phyloP scores from a whole-genome alignment of 2,797 vertebrate genomes.

The Rhodeus uyekii region DNA sequence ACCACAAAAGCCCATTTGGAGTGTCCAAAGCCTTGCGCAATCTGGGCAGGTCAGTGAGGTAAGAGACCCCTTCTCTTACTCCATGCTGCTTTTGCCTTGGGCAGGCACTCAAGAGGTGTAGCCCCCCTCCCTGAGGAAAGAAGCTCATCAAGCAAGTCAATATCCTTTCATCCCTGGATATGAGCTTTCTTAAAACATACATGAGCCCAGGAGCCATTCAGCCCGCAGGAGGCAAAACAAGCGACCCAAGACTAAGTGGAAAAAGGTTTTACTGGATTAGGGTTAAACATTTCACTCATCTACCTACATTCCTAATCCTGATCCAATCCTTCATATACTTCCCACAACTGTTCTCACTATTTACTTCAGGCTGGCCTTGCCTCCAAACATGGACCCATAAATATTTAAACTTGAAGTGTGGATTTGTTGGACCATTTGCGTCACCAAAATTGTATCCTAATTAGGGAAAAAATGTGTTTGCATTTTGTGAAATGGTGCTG shows the following conservation, averaged over 20 bases:
- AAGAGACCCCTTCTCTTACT: not conserved
- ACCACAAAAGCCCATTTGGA: constrained; percentile 55
- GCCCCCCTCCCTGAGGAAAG: constrained; percentile 50
- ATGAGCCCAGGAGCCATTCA: constrained; percentile 72
- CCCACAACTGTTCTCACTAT: not conserved
- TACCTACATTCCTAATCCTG: constrained; percentile 14
- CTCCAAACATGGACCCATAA: constrained; percentile 5
- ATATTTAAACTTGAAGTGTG: constrained; percentile 14
- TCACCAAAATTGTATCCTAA: not conserved
- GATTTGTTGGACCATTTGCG: not conserved
- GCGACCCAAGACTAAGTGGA: constrained; percentile 66
- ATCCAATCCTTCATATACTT: constrained; percentile 20
- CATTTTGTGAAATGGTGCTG: not conserved
- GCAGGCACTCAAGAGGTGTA: constrained; percentile 64
- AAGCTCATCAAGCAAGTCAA: constrained; percentile 72
- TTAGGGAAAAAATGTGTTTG: not conserved
- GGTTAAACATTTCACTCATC: constrained; percentile 64
- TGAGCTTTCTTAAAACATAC: constrained; percentile 76
- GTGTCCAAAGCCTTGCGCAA: constrained; percentile 16
- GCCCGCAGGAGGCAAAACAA: constrained; percentile 61
- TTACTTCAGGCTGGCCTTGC: not conserved
- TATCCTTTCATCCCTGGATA: constrained; percentile 63
- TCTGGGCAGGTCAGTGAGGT: constrained; percentile 19
- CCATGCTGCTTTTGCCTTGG: constrained; percentile 61
- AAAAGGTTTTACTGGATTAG: constrained; percentile 69